phyloP scores from a whole-genome alignment of 2,113 vertebrate species.

The Cebidichthys violaceus region DNA sequence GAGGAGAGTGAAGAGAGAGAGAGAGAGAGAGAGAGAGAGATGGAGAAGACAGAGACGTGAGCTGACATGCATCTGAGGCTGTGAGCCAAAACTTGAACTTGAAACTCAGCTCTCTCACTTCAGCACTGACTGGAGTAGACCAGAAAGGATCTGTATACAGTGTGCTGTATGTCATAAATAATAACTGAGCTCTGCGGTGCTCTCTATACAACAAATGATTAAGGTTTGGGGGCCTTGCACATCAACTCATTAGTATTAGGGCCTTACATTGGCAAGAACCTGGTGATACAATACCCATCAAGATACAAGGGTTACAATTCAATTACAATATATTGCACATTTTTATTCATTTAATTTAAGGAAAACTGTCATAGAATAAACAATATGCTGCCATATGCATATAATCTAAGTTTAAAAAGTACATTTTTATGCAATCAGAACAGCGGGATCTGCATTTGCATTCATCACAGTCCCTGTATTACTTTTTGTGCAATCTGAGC shows the following conservation, averaged over 20 bases:
- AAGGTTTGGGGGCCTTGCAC: not conserved
- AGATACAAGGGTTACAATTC: not conserved
- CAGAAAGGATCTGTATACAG: not conserved
- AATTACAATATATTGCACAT: not conserved
- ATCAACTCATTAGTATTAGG: not conserved
- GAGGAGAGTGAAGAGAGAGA: slow-evolving; percentile 1
- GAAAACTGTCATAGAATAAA: not conserved
- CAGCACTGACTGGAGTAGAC: not conserved
- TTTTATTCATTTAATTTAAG: not conserved
- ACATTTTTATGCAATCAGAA: not conserved
- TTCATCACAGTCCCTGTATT: not conserved
- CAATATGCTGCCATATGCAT: not conserved
- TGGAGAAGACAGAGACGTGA: not conserved
- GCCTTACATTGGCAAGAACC: not conserved
- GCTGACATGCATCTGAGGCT: slow-evolving; percentile 18
- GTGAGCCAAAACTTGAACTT: slow-evolving; percentile 18
- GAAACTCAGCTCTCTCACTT: not conserved
- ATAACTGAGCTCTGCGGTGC: not conserved
- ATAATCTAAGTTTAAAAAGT: not conserved
- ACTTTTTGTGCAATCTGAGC: not conserved
- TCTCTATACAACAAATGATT: not conserved
- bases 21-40: not conserved
- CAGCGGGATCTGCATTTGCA: not conserved
- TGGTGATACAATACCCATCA: not conserved
- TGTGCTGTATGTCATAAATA: slow-evolving; percentile 6